A percentile compares a stretch with the other conserved stretches of the same genome.
Conservation (phyloP, 2,888 invertebrate genomes). For the Agrotis puta region DNA sequence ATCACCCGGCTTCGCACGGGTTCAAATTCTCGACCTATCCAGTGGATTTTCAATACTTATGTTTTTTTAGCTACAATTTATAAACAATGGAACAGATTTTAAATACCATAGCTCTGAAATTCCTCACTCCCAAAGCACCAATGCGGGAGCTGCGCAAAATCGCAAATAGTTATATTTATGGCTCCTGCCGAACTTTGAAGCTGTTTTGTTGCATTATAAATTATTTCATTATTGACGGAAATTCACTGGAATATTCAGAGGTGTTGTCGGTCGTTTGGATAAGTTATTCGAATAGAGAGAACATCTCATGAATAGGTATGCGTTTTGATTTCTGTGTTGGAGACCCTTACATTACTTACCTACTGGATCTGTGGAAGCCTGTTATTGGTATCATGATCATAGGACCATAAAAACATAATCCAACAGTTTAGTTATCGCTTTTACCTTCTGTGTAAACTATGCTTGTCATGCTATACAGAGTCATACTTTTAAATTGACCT, state of each 20-base stretch:
- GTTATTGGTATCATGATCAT: too few relatives aligned
- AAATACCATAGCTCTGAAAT: not conserved
- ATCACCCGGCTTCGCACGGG: too few relatives aligned
- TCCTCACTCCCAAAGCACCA: constrained; percentile 24
- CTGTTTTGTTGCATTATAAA: constrained; percentile 43
- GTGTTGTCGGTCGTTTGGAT: constrained; percentile 4
- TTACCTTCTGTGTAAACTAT: not conserved
- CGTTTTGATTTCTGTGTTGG: not conserved
- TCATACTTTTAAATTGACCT: too few relatives aligned
- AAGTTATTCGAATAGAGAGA: constrained; percentile 12
- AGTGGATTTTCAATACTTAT: too few relatives aligned
- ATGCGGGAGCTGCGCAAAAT: constrained; percentile 23
- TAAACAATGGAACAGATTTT: too few relatives aligned
- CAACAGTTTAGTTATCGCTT: not conserved
- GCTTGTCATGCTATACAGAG: not conserved
- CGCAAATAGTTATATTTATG: constrained; percentile 44
- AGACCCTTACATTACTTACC: not conserved
- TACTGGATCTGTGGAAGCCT: not conserved
- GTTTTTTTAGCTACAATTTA: too few relatives aligned
- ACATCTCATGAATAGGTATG: not conserved
- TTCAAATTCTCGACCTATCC: too few relatives aligned
- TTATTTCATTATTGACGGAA: constrained; percentile 21
- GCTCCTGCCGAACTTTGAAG: constrained; percentile 25
- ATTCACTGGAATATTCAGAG: constrained; percentile 25
- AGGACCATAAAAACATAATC: not conserved